These are phyloP conservation scores for Euplexia lucipara DNA, from an alignment of 2,888 invertebrate species.

Conservation along the genomic window DNA sequence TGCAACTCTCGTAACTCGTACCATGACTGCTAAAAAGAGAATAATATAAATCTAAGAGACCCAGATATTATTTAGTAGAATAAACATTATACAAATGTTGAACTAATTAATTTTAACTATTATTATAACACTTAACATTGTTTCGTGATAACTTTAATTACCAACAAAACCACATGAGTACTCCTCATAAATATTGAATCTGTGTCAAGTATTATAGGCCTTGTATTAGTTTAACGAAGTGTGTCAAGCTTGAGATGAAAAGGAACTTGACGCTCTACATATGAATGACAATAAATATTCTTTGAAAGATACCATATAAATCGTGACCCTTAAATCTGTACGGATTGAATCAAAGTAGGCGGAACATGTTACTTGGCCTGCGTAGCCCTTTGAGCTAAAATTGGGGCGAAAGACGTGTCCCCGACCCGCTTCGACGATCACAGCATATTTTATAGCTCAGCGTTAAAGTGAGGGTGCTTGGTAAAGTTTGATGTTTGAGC, in stretches of 20 bases:
- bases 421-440: conserved; percentile 50
- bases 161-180: conserved; percentile 22
- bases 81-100: background rate
- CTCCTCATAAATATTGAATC: conserved; percentile 41
- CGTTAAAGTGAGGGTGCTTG: conserved; percentile 32
- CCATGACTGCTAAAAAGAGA: background rate
- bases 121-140: conserved; percentile 3
- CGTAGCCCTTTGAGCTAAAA: conserved; percentile 56
- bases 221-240: conserved; percentile 43
- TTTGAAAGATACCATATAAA: conserved; percentile 39
- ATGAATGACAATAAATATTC: conserved; percentile 51
- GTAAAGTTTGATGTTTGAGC: conserved; percentile 36
- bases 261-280: conserved; percentile 42
- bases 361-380: conserved; percentile 47
- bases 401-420: conserved; percentile 57
- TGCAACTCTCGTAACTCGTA: background rate
- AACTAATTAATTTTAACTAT: conserved; percentile 10
- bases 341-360: conserved; percentile 61
- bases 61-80: background rate
- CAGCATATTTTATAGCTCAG: conserved; percentile 46
- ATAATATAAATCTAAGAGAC: background rate
- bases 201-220: conserved; percentile 47
- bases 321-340: conserved; percentile 46
- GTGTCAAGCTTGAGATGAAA: conserved; percentile 56
- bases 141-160: conserved; percentile 19